These are phyloP conservation scores for Macrotis lagotis DNA, from an alignment of 2,113 vertebrate species.

Conservation along the genomic window DNA sequence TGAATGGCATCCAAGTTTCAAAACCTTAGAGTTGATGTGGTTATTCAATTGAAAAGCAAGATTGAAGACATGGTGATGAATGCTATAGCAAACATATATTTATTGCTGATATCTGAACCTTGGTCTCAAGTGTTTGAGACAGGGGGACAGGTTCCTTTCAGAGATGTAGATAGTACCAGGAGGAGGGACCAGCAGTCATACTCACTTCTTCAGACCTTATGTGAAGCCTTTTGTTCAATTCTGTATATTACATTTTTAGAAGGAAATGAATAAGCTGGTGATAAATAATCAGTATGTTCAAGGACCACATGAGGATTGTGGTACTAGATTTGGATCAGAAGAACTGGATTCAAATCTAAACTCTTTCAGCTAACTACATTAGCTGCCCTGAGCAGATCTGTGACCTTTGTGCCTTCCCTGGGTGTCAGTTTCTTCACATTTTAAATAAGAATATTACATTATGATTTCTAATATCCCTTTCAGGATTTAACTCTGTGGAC, in stretches of 20 bases:
- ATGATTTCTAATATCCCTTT: neutral
- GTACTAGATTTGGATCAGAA: neutral
- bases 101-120: neutral
- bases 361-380: neutral
- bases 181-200: neutral
- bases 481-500: neutral
- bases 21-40: neutral
- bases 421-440: neutral
- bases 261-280: neutral
- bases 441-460: neutral
- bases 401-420: neutral
- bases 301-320: neutral
- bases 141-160: no score
- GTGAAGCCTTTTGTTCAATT: neutral
- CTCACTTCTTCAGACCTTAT: neutral
- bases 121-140: neutral
- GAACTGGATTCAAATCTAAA: neutral
- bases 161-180: neutral
- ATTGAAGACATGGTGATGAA: neutral
- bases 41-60: neutral
- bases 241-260: neutral
- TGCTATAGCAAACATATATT: neutral
- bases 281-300: neutral
- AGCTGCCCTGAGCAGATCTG: neutral
- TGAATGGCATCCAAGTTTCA: neutral